phyloP scores from a whole-genome alignment of 2,797 vertebrate species.

The Halcyon badia region DNA sequence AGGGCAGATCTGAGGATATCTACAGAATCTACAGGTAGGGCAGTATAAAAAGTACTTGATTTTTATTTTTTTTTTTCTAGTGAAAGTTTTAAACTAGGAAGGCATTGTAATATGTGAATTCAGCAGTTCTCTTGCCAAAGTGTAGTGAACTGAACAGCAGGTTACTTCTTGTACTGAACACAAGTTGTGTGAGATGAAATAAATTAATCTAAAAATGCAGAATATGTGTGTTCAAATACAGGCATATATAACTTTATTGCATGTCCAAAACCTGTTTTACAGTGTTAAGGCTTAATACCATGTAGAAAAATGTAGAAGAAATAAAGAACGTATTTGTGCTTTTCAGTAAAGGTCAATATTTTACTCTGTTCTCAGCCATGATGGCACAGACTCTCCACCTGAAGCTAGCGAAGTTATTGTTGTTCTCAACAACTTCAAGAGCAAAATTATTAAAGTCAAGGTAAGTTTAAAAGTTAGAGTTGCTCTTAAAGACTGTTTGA shows the following conservation, averaged over 20 bases:
- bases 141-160: not conserved
- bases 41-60: not conserved
- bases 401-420: slow-evolving; percentile 91
- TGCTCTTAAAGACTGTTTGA: not conserved
- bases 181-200: not conserved
- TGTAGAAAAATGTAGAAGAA: not conserved
- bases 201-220: not conserved
- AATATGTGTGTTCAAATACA: not conserved
- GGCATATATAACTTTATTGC: not conserved
- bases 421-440: slow-evolving; percentile 95
- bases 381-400: slow-evolving; percentile 94
- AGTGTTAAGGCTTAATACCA: not conserved
- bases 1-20: slow-evolving; percentile 96
- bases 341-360: not conserved
- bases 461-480: slow-evolving; percentile 71
- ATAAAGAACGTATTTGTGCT: not conserved
- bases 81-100: not conserved
- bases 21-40: slow-evolving; percentile 95
- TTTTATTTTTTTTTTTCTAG: not conserved
- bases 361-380: slow-evolving; percentile 85
- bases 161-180: not conserved
- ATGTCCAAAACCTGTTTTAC: not conserved
- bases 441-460: slow-evolving; percentile 99
- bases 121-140: not conserved
- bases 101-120: not conserved